Evolutionary conservation across 1,140 invertebrate genomes (phyloP).

Genomic region (Sitobion miscanthi): DNA sequence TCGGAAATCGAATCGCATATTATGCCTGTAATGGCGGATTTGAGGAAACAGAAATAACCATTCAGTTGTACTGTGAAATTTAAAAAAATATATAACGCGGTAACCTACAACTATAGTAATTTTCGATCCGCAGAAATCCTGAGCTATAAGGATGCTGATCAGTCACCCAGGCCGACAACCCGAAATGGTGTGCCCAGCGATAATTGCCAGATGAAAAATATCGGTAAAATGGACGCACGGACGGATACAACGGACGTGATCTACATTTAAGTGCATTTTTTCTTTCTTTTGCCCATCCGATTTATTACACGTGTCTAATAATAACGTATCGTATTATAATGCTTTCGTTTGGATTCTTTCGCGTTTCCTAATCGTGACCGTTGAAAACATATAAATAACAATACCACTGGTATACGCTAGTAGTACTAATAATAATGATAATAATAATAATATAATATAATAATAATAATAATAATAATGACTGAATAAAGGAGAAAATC

Average conservation of each 20-base stretch:
- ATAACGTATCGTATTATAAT: conserved; percentile 49
- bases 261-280: conserved; percentile 39
- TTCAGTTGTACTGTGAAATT: not conserved
- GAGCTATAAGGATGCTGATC: not conserved
- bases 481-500: conserved; percentile 32
- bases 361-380: conserved; percentile 54
- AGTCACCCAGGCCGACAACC: not conserved
- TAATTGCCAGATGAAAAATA: conserved; percentile 34
- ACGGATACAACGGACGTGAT: conserved; percentile 44
- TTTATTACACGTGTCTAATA: conserved; percentile 52
- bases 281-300: not conserved
- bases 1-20: not conserved
- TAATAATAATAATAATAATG: not conserved
- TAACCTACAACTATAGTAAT: not conserved
- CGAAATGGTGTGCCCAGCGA: not conserved
- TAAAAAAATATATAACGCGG: not conserved
- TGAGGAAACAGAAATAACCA: not conserved
- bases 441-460: conserved; percentile 32
- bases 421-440: conserved; percentile 14
- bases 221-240: conserved; percentile 51
- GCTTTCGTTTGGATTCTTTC: conserved; percentile 48
- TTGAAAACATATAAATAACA: conserved; percentile 52
- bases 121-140: not conserved
- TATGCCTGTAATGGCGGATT: not conserved
- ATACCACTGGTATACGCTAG: not conserved